Conservation (phyloP, 2,797 vertebrate species). For the Sebastes melanostomus region DNA sequence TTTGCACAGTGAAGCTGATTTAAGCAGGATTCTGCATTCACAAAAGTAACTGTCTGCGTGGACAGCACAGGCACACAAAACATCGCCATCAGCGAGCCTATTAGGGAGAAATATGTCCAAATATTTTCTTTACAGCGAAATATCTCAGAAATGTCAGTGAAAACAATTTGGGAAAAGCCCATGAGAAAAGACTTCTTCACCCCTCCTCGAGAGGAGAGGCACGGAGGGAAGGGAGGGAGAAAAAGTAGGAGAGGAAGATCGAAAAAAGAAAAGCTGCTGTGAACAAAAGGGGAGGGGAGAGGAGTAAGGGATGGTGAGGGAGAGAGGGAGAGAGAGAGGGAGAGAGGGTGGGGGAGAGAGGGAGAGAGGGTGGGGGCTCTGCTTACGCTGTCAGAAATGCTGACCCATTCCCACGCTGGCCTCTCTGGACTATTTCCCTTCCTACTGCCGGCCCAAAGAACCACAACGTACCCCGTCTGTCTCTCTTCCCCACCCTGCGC, state of each 20-base stretch:
- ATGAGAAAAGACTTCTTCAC: constrained; percentile 75
- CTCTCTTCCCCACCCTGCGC: constrained; percentile 41
- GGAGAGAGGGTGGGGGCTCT: constrained; percentile 53
- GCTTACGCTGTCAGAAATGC: constrained; percentile 72
- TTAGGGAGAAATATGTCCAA: constrained; percentile 73
- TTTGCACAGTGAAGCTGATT: constrained; percentile 25
- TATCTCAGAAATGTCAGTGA: constrained; percentile 83
- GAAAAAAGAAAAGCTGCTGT: constrained; percentile 49
- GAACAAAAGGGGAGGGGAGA: constrained; percentile 34
- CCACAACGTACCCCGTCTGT: constrained; percentile 49
- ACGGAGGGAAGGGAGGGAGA: constrained; percentile 31
- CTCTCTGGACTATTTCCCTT: constrained; percentile 67
- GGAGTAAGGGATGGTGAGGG: constrained; percentile 28
- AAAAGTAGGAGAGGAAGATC: constrained; percentile 16
- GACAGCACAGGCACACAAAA: constrained; percentile 27
- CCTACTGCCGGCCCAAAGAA: constrained; percentile 54
- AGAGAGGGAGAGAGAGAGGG: constrained; percentile 15
- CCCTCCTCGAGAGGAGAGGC: constrained; percentile 45
- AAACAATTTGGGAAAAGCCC: constrained; percentile 78
- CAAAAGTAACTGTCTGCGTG: neutral
- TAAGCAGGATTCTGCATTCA: constrained; percentile 15
- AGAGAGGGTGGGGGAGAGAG: constrained; percentile 21
- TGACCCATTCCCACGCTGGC: constrained; percentile 84
- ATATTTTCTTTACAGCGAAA: constrained; percentile 78
- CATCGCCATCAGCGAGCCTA: constrained; percentile 49